Evolutionary conservation across 1,140 invertebrate species (phyloP).

Genomic region (Zaprionus ornatus): DNA sequence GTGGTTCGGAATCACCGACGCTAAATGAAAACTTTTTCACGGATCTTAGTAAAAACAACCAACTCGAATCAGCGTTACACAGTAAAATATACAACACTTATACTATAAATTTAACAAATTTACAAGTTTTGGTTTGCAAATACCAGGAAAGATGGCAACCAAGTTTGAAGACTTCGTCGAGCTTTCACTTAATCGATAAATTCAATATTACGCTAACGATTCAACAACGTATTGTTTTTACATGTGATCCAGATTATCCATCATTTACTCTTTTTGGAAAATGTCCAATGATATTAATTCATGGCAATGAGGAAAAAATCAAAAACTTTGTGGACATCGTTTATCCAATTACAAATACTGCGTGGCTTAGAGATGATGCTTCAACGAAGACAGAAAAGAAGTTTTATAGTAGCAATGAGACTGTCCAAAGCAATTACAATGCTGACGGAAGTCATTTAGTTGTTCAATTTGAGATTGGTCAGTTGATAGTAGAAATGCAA

Average conservation of each 20-base stretch:
- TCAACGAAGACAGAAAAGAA: slow-evolving; percentile 42
- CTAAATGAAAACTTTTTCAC: slow-evolving; percentile 39
- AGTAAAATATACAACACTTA: slow-evolving; percentile 93
- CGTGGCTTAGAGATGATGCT: slow-evolving; percentile 82
- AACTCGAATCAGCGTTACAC: slow-evolving; percentile 88
- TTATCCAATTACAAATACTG: slow-evolving; percentile 79
- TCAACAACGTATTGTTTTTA: slow-evolving; percentile 91
- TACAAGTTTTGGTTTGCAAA: slow-evolving; percentile 94
- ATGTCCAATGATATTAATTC: slow-evolving; percentile 93
- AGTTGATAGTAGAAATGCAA: slow-evolving; percentile 93
- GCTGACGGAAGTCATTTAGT: slow-evolving; percentile 87
- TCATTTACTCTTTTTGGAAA: slow-evolving; percentile 92
- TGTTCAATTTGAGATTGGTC: slow-evolving; percentile 94
- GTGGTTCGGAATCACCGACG: slow-evolving; percentile 84
- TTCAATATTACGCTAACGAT: slow-evolving; percentile 95
- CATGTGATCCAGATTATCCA: slow-evolving; percentile 93
- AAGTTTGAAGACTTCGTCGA: slow-evolving; percentile 91
- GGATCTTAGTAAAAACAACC: slow-evolving; percentile 67
- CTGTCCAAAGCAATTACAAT: slow-evolving; percentile 43
- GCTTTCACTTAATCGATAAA: slow-evolving; percentile 94
- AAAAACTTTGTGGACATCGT: slow-evolving; percentile 86
- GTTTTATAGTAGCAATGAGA: slow-evolving; percentile 34
- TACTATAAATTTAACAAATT: slow-evolving; percentile 91
- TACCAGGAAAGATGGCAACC: slow-evolving; percentile 95
- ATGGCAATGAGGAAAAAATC: slow-evolving; percentile 95